Evolutionary conservation across 2,888 invertebrate genomes (phyloP), one percentile per base, ranked within the genome.

Genomic region (Nomada fucata): DNA sequence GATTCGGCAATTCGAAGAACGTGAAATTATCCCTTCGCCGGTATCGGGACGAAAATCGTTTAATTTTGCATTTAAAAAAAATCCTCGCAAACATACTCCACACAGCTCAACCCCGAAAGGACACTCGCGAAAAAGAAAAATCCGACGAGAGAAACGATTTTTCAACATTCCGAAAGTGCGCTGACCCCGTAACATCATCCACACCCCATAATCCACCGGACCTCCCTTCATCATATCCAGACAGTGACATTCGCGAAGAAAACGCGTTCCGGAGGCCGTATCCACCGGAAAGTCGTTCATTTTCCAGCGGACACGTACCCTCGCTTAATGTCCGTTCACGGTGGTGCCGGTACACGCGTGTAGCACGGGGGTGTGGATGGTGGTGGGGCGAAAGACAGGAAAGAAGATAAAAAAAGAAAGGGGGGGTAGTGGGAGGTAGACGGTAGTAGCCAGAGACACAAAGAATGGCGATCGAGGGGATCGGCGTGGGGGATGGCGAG

Each of bases 231-330:
- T 26, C 23, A 57, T 13, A 11, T 26, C 26, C 57, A 2, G 53
- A 20, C 57, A 57, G 20, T 13, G 59, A 52, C 18, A 23, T 44
- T 44, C 42, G 53, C 23, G 53, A 52, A 23, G 47, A 50, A 71
- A 55, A 71, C 47, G 23, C 50, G 47, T 53, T 13, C 20, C 53
- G 20, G 23, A 74, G 26, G 44, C 44, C 44, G 18, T 69, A 26
- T 23, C 59, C 57, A 47, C 26, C 11, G 55, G 11, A 70, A 80
- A 53, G 73, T 26, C 79, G 79, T 81, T 68, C 73, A 74, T 74
- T 79, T 80, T 92, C 92, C 90, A 92, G 91, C 90, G 79, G 72
- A 80, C 91, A 89, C 90, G 89, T 79, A 81, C 68, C 59, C 60
- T 69, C 79, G 73, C 69, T 81, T 82, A 82, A 72, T 57, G 79